phyloP scores from a whole-genome alignment of 2,888 invertebrate species.

The Drosophila melanosoma region DNA sequence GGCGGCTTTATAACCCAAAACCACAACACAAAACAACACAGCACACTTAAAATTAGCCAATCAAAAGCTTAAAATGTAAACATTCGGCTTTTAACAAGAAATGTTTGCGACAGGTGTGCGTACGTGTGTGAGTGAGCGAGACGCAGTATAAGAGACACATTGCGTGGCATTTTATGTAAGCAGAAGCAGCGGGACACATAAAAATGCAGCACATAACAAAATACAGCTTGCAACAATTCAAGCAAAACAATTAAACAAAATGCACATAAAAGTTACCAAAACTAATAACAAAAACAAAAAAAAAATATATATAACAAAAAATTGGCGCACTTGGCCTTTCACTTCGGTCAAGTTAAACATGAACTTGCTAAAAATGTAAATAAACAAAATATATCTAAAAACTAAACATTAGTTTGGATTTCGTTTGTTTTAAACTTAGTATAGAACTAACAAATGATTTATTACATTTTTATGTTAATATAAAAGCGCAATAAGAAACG shows the following conservation, averaged over 20 bases:
- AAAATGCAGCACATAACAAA: slow-evolving; percentile 65
- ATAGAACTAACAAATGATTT: neutral
- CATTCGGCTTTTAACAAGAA: slow-evolving; percentile 47
- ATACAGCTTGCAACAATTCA: slow-evolving; percentile 44
- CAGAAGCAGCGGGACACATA: slow-evolving; percentile 30
- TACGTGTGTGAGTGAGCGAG: slow-evolving; percentile 18
- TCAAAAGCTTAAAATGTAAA: slow-evolving; percentile 40
- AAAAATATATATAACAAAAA: slow-evolving; percentile 9
- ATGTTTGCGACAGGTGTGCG: slow-evolving; percentile 26
- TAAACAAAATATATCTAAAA: neutral
- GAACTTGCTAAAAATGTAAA: slow-evolving; percentile 15
- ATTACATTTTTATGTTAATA: neutral
- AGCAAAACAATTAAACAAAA: slow-evolving; percentile 56
- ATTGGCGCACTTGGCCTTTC: slow-evolving; percentile 48
- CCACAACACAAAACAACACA: slow-evolving; percentile 6
- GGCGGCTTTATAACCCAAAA: slow-evolving; percentile 12
- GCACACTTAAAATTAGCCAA: slow-evolving; percentile 58
- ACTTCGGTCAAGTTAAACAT: slow-evolving; percentile 28
- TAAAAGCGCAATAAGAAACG: neutral
- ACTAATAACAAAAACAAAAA: neutral
- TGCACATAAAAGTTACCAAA: slow-evolving; percentile 16
- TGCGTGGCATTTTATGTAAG: slow-evolving; percentile 61
- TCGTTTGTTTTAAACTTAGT: no score
- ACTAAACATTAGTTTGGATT: neutral
- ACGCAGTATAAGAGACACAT: slow-evolving; percentile 23